A percentile compares a stretch with the other conserved stretches of the same genome.
Conservation (phyloP, 92 coral and sea anemone genomes). For the Parazoanthus atlanticus region DNA sequence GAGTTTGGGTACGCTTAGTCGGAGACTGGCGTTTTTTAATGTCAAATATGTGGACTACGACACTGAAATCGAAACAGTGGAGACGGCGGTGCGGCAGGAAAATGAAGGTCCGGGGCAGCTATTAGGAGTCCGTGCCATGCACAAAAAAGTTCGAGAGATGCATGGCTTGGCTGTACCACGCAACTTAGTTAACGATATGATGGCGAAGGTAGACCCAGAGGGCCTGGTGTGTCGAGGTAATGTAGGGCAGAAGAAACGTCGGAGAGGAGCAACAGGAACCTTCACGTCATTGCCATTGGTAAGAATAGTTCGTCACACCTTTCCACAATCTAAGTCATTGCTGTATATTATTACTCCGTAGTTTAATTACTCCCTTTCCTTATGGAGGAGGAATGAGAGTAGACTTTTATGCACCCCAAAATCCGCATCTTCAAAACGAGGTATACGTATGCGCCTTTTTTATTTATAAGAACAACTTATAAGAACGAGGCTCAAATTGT, state of each 20-base stretch:
- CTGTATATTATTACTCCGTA: background rate
- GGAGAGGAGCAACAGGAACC: constrained; percentile 48
- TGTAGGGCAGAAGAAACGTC: constrained; percentile 48
- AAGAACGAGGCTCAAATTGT: no score
- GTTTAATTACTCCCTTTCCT: background rate
- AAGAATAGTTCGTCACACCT: no score
- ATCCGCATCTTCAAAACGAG: no score
- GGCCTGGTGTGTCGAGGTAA: constrained; percentile 42
- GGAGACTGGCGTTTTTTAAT: constrained; percentile 43
- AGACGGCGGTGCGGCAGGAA: constrained; percentile 31
- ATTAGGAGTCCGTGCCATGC: constrained; percentile 43
- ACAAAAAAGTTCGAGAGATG: constrained; percentile 23
- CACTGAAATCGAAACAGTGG: constrained; percentile 37
- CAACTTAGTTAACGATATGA: constrained; percentile 36
- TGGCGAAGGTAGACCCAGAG: constrained; percentile 50
- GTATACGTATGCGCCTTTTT: no score
- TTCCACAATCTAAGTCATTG: no score
- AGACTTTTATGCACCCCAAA: no score
- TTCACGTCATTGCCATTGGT: constrained; percentile 53
- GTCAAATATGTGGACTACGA: constrained; percentile 47
- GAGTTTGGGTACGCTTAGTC: constrained; percentile 46
- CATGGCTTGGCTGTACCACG: constrained; percentile 44
- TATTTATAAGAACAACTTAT: no score
- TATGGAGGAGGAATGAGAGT: no score
- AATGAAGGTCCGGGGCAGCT: constrained; percentile 40